Evolutionary conservation across 2,888 invertebrate genomes (phyloP).

Genomic region (Orthosia gothica): DNA sequence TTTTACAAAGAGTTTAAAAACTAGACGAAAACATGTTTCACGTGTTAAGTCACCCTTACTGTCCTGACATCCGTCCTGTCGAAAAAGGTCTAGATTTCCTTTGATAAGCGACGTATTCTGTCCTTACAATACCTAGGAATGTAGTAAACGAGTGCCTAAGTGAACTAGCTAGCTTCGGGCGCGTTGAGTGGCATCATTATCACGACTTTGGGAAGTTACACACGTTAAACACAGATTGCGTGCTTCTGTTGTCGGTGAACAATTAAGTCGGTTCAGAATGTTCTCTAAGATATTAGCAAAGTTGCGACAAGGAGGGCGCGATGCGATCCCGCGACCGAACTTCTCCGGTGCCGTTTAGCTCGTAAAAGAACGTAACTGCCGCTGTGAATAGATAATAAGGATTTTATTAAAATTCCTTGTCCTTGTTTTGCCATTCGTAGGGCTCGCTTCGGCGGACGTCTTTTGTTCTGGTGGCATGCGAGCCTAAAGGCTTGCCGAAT

Average conservation of each 20-base stretch:
- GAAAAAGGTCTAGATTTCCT: constrained; percentile 16
- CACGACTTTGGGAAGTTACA: constrained; percentile 59
- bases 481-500: constrained; percentile 79
- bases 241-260: constrained; percentile 73
- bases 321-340: constrained; percentile 80
- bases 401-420: constrained; percentile 90
- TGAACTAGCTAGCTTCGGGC: constrained; percentile 42
- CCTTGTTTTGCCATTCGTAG: constrained; percentile 86
- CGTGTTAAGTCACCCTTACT: constrained; percentile 14
- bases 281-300: constrained; percentile 83
- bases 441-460: constrained; percentile 76
- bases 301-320: constrained; percentile 78
- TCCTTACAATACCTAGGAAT: constrained; percentile 20
- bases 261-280: constrained; percentile 80
- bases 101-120: constrained; percentile 4
- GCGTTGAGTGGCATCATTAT: constrained; percentile 54
- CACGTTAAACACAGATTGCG: constrained; percentile 68
- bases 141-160: constrained; percentile 34
- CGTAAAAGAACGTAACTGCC: constrained; percentile 88
- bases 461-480: constrained; percentile 85
- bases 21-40: not conserved
- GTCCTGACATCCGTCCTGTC: not conserved
- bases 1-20: not conserved
- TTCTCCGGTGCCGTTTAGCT: constrained; percentile 82
- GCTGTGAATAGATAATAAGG: constrained; percentile 90